A percentile compares a stretch with the other conserved stretches of the same genome.
These are phyloP conservation scores for Digitonthophagus gazella DNA, from an alignment of 2,888 invertebrate genomes.

Conservation along the genomic window DNA sequence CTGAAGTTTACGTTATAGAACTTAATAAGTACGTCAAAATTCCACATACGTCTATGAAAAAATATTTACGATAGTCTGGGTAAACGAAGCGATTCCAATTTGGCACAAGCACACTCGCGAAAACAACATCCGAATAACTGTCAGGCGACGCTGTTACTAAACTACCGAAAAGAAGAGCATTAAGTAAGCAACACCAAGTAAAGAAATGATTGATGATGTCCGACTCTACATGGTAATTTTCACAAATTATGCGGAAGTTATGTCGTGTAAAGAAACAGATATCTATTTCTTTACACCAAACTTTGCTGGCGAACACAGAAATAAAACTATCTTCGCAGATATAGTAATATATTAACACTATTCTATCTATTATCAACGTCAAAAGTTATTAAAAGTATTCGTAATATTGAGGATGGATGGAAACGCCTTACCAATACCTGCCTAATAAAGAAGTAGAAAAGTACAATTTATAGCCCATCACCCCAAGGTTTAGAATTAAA, in stretches of 20 bases:
- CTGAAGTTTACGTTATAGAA: not conserved
- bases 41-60: not conserved
- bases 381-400: not conserved
- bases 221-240: constrained; percentile 8
- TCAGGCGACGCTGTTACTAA: constrained; percentile 11
- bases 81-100: not conserved
- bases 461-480: too few species aligned
- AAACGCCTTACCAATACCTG: too few species aligned
- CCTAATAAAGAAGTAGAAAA: too few species aligned
- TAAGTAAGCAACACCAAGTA: constrained; percentile 1
- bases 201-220: constrained; percentile 8
- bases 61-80: not conserved
- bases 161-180: constrained; percentile 3
- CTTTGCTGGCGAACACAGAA: too few species aligned
- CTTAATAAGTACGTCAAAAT: not conserved
- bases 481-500: too few species aligned
- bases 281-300: too few species aligned
- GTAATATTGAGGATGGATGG: too few species aligned
- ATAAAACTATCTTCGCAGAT: too few species aligned
- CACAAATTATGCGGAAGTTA: constrained; percentile 9
- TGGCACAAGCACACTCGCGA: constrained; percentile 1
- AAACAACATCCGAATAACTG: constrained; percentile 15
- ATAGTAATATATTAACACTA: too few species aligned
- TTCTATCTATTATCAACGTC: too few species aligned
- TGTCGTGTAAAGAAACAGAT: not conserved